Evolutionary conservation across 2,888 invertebrate species (phyloP), one percentile per base, ranked within the genome.

Genomic region (Isoperla grammatica): DNA sequence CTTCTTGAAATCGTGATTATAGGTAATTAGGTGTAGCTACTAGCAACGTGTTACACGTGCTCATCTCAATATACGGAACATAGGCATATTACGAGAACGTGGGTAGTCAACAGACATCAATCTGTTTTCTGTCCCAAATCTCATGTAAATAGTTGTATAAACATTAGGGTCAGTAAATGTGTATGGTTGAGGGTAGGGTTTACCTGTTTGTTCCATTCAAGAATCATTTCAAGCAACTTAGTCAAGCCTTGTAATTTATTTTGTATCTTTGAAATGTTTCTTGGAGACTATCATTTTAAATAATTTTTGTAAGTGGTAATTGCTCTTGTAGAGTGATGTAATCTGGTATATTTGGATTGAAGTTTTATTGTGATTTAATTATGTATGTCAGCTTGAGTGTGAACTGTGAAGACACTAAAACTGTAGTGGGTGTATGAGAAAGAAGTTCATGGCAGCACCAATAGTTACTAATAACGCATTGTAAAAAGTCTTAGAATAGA

Each of bases 131-230:
- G 63, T 61, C 42, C 12, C 19, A 35, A 55, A 17, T 22, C 39
- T 37, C 37, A 40, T 63, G 61, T 63, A 63, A 42, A 63, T 63
- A 63, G 29, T 54, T 63, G 63, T 63, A 63, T 48, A 22, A 61
- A 46, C 9, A 37, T 17, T 37, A 29, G 37, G 53, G 53, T 53
- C 53, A 39, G 53, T 63, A 63, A 20, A 22, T 19, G 17, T 37
- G 40, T 55, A 49, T 54, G 48, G 54, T 50, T 63, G 63, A 59
- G 63, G 56, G 58, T 58, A 37, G 46, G 62, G 61, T 56, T 58
- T 63, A 39, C 39, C 50, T 60, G 61, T 61, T 57, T 49, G 40
- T 57, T 20, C 23, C 55, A 49, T 61, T 22, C 20, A 29, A 63
- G 59, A 59, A 55, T 19, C 61, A 57, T 61, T 45, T 39, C 61